Evolutionary conservation across 2,888 invertebrate species (phyloP), one percentile per base, ranked within the genome.

Genomic region (Drosophila mayaguana): DNA sequence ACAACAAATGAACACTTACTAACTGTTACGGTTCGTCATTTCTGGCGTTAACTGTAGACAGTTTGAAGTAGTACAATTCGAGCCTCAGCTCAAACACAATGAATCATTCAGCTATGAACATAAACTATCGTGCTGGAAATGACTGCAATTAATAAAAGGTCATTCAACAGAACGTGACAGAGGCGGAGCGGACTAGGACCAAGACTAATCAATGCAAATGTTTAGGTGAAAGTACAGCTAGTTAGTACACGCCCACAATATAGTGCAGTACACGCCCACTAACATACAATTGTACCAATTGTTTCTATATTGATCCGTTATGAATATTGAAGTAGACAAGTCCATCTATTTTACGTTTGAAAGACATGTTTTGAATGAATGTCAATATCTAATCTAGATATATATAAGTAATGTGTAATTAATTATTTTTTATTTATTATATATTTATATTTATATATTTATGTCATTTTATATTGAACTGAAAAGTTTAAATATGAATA

Each of bases 111-210:
- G 51, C 28, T 6, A 25, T 38, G 22, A 38, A 32, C 46, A 54
- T 38, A 20, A 71, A 73, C 14, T 70, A 56, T 81, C 73, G 72
- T 82, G 78, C 60, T 65, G 66, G 46, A 76, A 80, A 80, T 84
- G 63, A 59, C 64, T 55, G 63, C 73, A 81, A 88, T 85, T 88
- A 85, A 86, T 78, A 48, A 88, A 80, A 83, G 88, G 83, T 81
- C 81, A 79, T 38, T 38, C 28, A 63, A 40, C 60, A 7, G 59
- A 74, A 69, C 77, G 62, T 73, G 69, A 69, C 73, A 20, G 18
- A 40, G 54, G 12, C 22, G 28, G 38, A 16, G 7, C 40, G 34
- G n/a, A 9, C 40, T 64, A 16, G 54, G 16, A 12, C 46, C 9
- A 20, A 20, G 12, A 25, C 54, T 40, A 54, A 54, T 61, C 50